A percentile compares a stretch with the other conserved stretches of the same genome.
phyloP scores from a whole-genome alignment of 2,888 invertebrate genomes.

The Dorcus hopei region DNA sequence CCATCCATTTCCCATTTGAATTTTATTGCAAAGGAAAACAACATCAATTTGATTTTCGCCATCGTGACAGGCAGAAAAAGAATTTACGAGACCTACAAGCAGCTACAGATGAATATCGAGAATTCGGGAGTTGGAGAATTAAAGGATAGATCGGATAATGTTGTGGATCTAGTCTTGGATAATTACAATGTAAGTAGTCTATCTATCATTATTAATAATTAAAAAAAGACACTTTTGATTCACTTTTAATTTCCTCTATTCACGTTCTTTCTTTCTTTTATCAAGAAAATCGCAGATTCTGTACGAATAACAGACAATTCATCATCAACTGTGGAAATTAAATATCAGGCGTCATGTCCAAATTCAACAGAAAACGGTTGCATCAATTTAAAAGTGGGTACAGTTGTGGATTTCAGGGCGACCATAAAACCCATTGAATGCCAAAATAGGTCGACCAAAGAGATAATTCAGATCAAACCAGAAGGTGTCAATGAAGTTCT shows the following conservation, averaged over 20 bases:
- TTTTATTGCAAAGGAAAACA: conserved; percentile 61
- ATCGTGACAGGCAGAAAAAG: conserved; percentile 48
- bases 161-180: conserved; percentile 64
- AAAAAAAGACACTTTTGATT: too few relatives aligned
- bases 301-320: conserved; percentile 48
- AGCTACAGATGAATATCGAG: conserved; percentile 59
- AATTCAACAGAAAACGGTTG: conserved; percentile 55
- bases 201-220: too few relatives aligned
- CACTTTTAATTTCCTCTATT: not conserved
- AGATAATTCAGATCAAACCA: conserved; percentile 63
- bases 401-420: conserved; percentile 56
- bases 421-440: conserved; percentile 60
- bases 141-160: conserved; percentile 61
- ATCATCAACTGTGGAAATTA: conserved; percentile 53
- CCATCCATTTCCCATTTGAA: conserved; percentile 72
- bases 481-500: conserved; percentile 70
- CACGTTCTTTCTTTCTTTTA: not conserved
- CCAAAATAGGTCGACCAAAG: conserved; percentile 45
- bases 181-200: conserved; percentile 62
- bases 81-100: conserved; percentile 48
- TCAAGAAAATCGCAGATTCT: conserved; percentile 51
- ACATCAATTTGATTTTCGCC: conserved; percentile 77
- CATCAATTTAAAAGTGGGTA: conserved; percentile 58
- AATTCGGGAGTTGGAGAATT: conserved; percentile 66
- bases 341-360: conserved; percentile 54